These are phyloP conservation scores for Sphaerophoria rueppellii DNA, from an alignment of 2,888 invertebrate species.

Conservation along the genomic window DNA sequence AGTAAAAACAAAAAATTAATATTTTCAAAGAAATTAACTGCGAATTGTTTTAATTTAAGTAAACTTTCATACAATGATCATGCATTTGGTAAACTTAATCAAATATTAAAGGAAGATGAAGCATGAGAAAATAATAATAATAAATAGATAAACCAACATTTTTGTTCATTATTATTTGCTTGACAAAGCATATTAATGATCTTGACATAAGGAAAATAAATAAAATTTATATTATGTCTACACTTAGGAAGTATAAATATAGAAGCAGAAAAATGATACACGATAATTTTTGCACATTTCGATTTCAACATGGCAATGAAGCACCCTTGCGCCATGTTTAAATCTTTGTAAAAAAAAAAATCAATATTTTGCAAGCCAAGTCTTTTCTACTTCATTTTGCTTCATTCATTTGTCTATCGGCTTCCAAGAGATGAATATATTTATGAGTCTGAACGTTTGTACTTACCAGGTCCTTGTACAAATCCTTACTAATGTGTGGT, in stretches of 20 bases:
- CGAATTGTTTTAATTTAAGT: too few species aligned
- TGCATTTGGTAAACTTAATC: too few species aligned
- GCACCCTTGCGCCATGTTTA: slow-evolving; percentile 34
- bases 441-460: background rate
- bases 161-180: background rate
- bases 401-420: background rate
- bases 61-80: too few species aligned
- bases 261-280: slow-evolving; percentile 12
- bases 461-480: slow-evolving; percentile 97
- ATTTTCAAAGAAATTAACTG: too few species aligned
- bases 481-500: slow-evolving; percentile 95
- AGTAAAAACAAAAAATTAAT: too few species aligned
- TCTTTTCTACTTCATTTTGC: slow-evolving; percentile 21
- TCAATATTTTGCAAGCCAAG: slow-evolving; percentile 29
- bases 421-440: background rate
- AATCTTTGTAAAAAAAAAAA: slow-evolving; percentile 24
- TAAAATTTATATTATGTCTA: slow-evolving; percentile 5
- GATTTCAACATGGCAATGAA: slow-evolving; percentile 12
- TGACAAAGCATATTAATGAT: slow-evolving; percentile 21
- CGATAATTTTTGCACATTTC: slow-evolving; percentile 16
- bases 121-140: too few species aligned
- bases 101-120: too few species aligned
- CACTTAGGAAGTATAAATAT: slow-evolving; percentile 14
- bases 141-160: background rate
- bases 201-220: slow-evolving; percentile 16